Evolutionary conservation across 2,797 vertebrate genomes (phyloP).

Genomic region (Pelodytes ibericus): DNA sequence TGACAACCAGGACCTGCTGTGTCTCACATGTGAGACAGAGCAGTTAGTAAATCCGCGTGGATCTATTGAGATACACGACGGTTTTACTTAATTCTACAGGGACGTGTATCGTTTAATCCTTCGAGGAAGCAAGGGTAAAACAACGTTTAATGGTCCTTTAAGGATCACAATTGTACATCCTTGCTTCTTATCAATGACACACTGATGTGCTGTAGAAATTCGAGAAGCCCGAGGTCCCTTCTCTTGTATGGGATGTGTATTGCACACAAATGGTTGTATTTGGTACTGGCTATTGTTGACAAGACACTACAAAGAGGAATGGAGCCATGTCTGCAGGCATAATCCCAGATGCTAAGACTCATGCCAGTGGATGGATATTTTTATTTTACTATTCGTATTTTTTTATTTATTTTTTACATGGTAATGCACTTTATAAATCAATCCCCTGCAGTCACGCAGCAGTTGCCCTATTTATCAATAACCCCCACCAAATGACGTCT

Average conservation of each 20-base stretch:
- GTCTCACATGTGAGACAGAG: too few species aligned
- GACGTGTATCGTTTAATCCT: too few species aligned
- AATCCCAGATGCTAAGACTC: constrained; percentile 66
- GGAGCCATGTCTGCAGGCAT: constrained; percentile 63
- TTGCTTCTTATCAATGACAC: constrained; percentile 13
- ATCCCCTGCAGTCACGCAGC: constrained; percentile 44
- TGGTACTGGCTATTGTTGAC: constrained; percentile 62
- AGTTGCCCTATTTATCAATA: constrained; percentile 62
- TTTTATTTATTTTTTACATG: constrained; percentile 9
- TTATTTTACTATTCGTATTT: constrained; percentile 40
- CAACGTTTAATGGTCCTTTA: too few species aligned
- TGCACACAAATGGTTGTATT: constrained; percentile 51
- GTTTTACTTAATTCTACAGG: too few species aligned
- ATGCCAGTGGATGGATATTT: constrained; percentile 68
- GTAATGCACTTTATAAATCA: constrained; percentile 63
- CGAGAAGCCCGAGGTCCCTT: constrained; percentile 30
- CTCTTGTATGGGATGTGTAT: background rate
- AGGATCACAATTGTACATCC: constrained; percentile 9
- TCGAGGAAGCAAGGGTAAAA: too few species aligned
- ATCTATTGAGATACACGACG: too few species aligned
- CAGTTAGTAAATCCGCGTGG: too few species aligned
- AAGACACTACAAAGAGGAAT: constrained; percentile 61
- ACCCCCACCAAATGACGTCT: constrained; percentile 58
- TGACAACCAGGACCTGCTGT: too few species aligned
- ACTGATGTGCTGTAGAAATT: constrained; percentile 26